Percentiles rank a stretch among this genome's conserved stretches.
phyloP scores from a whole-genome alignment of 2,888 invertebrate species.

The Hypena proboscidalis region DNA sequence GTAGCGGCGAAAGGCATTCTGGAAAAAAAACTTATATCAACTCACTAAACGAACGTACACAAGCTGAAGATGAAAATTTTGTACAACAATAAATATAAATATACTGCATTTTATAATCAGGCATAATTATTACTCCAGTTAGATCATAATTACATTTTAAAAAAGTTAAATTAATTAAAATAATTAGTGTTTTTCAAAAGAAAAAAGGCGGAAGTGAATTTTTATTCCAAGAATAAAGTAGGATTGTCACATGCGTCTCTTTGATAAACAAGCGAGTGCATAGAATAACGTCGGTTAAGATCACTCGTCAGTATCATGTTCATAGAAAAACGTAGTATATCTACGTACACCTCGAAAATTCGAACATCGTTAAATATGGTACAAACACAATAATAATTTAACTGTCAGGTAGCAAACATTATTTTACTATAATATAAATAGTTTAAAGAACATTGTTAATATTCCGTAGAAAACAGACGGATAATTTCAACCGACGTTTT shows the following conservation, averaged over 20 bases:
- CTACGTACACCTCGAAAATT: background rate
- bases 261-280: background rate
- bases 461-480: background rate
- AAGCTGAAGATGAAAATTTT: no score
- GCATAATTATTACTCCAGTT: no score
- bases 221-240: conserved; percentile 3
- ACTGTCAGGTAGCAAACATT: background rate
- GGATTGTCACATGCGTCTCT: conserved; percentile 3
- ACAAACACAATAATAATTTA: conserved; percentile 40
- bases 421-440: background rate
- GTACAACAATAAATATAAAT: no score
- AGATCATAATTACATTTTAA: no score
- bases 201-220: conserved; percentile 5
- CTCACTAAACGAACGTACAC: no score
- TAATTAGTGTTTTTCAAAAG: no score
- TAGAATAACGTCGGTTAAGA: conserved; percentile 7
- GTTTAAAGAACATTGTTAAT: background rate
- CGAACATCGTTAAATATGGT: conserved; percentile 30
- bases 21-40: no score
- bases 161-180: no score
- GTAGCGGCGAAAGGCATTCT: no score
- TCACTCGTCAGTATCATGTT: background rate
- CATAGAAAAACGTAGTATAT: background rate
- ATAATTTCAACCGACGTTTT: background rate
- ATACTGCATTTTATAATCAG: no score